Conservation (phyloP, 1,140 invertebrate genomes). For the Monomorium pharaonis region DNA sequence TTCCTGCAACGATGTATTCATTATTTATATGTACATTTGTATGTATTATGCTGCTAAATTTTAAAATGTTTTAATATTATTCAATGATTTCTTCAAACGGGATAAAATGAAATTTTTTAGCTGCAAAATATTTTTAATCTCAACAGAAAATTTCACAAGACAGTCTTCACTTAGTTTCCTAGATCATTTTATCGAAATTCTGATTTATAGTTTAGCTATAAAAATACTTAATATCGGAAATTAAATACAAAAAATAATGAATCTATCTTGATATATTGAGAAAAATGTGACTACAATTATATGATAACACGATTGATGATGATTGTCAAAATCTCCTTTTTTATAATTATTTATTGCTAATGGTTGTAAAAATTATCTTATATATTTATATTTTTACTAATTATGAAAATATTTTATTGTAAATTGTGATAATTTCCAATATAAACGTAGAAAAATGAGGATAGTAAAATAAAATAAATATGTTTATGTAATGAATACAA, state of each 20-base stretch:
- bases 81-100: background rate
- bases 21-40: constrained; percentile 4
- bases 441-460: too few relatives aligned
- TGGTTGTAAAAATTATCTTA: too few relatives aligned
- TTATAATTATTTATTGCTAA: too few relatives aligned
- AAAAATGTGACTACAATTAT: too few relatives aligned
- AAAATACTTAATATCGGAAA: background rate
- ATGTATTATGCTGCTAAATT: background rate
- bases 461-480: too few relatives aligned
- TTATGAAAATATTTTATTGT: too few relatives aligned
- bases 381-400: too few relatives aligned
- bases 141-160: background rate
- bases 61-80: background rate
- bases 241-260: background rate
- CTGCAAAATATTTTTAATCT: background rate
- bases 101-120: background rate
- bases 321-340: too few relatives aligned
- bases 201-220: background rate
- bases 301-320: too few relatives aligned
- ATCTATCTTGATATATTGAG: background rate
- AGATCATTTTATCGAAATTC: background rate
- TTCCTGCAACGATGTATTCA: constrained; percentile 15
- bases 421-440: too few relatives aligned
- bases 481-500: too few relatives aligned
- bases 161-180: background rate